Percentiles rank a stretch among this genome's conserved stretches.
Conservation (phyloP, 2,113 vertebrate species). For the Apistogramma diplotaenia region DNA sequence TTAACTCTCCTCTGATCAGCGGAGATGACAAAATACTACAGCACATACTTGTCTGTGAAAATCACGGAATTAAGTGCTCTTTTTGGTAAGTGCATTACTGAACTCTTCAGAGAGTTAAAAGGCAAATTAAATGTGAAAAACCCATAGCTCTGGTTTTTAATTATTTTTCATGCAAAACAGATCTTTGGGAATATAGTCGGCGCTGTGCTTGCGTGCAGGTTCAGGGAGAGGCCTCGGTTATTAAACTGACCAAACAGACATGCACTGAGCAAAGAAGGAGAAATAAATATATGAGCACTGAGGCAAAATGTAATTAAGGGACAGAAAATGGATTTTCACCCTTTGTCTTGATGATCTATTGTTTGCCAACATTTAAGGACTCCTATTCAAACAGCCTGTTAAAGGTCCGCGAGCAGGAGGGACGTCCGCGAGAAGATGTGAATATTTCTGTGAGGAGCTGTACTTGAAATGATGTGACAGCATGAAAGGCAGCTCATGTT, state of each 20-base stretch:
- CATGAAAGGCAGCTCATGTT: background rate
- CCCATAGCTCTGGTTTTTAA: slow-evolving; percentile 38
- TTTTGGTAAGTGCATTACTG: slow-evolving; percentile 38
- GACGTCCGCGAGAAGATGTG: background rate
- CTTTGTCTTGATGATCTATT: slow-evolving; percentile 52
- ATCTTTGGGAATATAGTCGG: slow-evolving; percentile 34
- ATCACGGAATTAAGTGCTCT: slow-evolving; percentile 34
- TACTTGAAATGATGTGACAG: background rate
- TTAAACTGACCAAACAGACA: slow-evolving; percentile 65
- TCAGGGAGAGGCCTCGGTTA: slow-evolving; percentile 38
- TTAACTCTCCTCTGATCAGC: slow-evolving; percentile 33
- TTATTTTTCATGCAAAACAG: slow-evolving; percentile 60
- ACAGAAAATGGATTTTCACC: slow-evolving; percentile 61
- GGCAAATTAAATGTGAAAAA: slow-evolving; percentile 37
- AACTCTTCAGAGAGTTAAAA: slow-evolving; percentile 42
- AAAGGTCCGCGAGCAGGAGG: background rate
- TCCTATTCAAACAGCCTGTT: slow-evolving; percentile 30
- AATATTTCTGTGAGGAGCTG: background rate
- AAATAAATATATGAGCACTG: slow-evolving; percentile 37
- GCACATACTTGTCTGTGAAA: slow-evolving; percentile 25
- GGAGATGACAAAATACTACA: slow-evolving; percentile 15
- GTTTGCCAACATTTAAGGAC: slow-evolving; percentile 57
- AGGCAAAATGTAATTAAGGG: slow-evolving; percentile 60
- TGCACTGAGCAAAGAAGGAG: slow-evolving; percentile 44
- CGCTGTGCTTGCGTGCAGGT: slow-evolving; percentile 23